phyloP scores from a whole-genome alignment of 2,797 vertebrate genomes.

The Neosilurus hyrtlii region DNA sequence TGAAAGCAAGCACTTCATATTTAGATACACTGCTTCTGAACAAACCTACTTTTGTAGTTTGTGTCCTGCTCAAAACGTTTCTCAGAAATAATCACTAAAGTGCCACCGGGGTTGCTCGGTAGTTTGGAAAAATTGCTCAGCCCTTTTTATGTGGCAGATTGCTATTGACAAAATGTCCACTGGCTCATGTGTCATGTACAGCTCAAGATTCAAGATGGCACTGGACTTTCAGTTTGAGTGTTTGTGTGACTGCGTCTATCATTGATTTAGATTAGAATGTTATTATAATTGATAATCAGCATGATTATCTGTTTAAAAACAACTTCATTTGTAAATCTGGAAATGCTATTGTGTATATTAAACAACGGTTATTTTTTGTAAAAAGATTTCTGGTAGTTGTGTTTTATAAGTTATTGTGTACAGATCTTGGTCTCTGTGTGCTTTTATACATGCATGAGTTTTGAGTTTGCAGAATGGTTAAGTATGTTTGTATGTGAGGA shows the following conservation, averaged over 20 bases:
- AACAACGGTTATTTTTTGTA: not conserved
- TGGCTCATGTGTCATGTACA: slow-evolving; percentile 47
- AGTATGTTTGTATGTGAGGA: not conserved
- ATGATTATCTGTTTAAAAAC: not conserved
- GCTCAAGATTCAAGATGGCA: slow-evolving; percentile 15
- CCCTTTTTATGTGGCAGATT: slow-evolving; percentile 53
- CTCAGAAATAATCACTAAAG: slow-evolving; percentile 40
- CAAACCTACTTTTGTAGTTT: slow-evolving; percentile 19
- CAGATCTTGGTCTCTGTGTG: not conserved
- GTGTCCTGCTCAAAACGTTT: slow-evolving; percentile 36
- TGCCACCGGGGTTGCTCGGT: slow-evolving; percentile 24
- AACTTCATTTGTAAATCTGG: not conserved
- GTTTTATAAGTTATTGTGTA: not conserved
- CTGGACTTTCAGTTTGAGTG: slow-evolving; percentile 19
- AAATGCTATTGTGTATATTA: not conserved
- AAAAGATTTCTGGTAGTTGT: not conserved
- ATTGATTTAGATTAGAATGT: too few relatives aligned
- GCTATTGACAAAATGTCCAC: slow-evolving; percentile 53
- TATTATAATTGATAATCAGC: not conserved
- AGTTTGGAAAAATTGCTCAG: slow-evolving; percentile 37
- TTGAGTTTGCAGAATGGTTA: not conserved
- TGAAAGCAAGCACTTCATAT: not conserved
- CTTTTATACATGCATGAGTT: slow-evolving; percentile 12
- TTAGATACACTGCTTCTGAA: slow-evolving; percentile 1
- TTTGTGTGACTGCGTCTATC: slow-evolving; percentile 4